Base-by-base conservation (phyloP, 2,113 vertebrate genomes). In the Urocolius indicus region DNA sequence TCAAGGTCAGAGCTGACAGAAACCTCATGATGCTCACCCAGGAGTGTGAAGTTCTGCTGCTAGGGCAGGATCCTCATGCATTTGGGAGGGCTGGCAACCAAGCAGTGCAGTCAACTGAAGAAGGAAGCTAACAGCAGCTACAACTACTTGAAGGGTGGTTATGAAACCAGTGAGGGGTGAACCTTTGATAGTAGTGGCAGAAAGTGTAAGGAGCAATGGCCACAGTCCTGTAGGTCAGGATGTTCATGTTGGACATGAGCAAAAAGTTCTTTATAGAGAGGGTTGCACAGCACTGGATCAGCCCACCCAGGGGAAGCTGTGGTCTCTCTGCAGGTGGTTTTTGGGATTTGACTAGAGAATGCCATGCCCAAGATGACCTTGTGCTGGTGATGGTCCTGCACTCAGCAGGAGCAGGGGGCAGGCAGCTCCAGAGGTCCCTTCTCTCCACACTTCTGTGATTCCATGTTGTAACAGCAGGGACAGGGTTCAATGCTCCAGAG, bases 171-270 rank as follows among this genome's bases (percentile, higher is more conserved):
- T 0, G 0, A n/a, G 54, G 51, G 51, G 30, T 4, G 13, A 73
- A 67, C 18, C 30, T 48, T 61, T 61, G n/a, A 41, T 18, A 13
- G 16, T 30, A 24, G 41, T 6, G 12, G 52, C 41, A 86, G 77
- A 30, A 77, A 49, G 41, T 26, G 5, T 21, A 76, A 75, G 46
- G 30, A 66, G 18, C 34, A 62, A 67, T 4, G 10, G 48, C 59
- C 38, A 77, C 54, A 62, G 10, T 51, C 58, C 58, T 63, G 54
- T 32, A 67, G 46, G 36, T 51, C 30, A 62, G 29, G 24, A 63
- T 1, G 1, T 52, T 87, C 23, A 45, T 0, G 0, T 3, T 61
- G 26, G 52, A 36, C 17, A 17, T 38, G 3, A 52, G 18, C 54
- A 68, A 94, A 27, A 51, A 46, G 27, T 45, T 54, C 30, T 61